phyloP scores from a whole-genome alignment of 2,797 vertebrate genomes.

The Xerus rutilus region DNA sequence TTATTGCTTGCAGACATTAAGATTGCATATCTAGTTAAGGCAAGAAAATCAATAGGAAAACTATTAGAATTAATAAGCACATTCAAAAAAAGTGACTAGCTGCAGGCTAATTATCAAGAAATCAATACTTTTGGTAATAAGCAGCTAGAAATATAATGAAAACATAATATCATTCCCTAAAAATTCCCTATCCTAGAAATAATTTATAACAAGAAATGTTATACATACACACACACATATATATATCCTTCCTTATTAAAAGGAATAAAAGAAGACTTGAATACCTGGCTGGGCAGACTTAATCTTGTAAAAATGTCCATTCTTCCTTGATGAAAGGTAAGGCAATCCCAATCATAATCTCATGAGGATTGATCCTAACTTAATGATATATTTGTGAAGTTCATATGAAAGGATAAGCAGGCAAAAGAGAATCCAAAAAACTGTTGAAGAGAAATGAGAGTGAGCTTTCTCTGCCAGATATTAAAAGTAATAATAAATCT shows the following conservation, averaged over 20 bases:
- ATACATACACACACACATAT: background rate
- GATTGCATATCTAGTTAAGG: constrained; percentile 51
- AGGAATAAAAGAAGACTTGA: constrained; percentile 51
- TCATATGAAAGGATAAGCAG: constrained; percentile 48
- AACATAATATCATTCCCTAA: constrained; percentile 21
- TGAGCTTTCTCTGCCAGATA: constrained; percentile 19
- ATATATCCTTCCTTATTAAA: constrained; percentile 17
- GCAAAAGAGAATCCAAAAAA: constrained; percentile 55
- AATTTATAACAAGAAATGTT: constrained; percentile 48
- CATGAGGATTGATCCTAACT: constrained; percentile 58
- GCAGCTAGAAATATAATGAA: constrained; percentile 55
- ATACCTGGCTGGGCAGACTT: constrained; percentile 35
- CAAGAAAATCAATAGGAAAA: constrained; percentile 64
- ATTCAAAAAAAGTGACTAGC: constrained; percentile 38
- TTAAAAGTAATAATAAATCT: constrained; percentile 59
- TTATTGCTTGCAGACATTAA: constrained; percentile 56
- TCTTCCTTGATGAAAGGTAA: constrained; percentile 50
- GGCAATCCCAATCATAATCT: background rate
- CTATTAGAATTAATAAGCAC: constrained; percentile 49
- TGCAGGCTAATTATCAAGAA: constrained; percentile 56
- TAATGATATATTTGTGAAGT: constrained; percentile 52
- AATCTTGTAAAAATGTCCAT: constrained; percentile 48
- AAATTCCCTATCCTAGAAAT: constrained; percentile 28
- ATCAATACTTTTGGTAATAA: constrained; percentile 61
- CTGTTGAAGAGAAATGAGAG: constrained; percentile 54